These are phyloP conservation scores for Catostylus mosaicus DNA, from an alignment of 30 jellyfish, hydroid and myxozoan genomes.

Conservation along the genomic window DNA sequence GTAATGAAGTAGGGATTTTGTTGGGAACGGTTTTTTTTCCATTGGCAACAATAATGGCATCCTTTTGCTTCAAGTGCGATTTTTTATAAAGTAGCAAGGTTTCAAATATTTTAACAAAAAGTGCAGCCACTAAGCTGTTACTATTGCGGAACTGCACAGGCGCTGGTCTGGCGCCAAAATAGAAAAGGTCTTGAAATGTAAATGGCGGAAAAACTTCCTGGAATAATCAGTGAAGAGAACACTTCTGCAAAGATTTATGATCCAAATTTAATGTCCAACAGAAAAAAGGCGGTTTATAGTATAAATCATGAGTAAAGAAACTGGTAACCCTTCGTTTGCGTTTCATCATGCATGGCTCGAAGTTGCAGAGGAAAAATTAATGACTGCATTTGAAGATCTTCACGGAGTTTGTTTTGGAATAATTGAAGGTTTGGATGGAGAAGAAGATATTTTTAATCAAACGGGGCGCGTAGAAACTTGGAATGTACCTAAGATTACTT, in stretches of 20 bases:
- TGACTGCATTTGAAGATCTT: slow-evolving; percentile 4
- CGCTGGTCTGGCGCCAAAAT: not conserved
- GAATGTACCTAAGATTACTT: too few species aligned
- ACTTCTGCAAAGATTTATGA: too few species aligned
- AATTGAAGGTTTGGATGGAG: slow-evolving; percentile 1
- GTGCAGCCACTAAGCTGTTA: not conserved
- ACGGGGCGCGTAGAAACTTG: too few species aligned
- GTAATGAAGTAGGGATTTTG: too few species aligned
- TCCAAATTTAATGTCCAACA: not conserved
- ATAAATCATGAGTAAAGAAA: not conserved
- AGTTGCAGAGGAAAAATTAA: slow-evolving; percentile 7
- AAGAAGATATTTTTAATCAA: too few species aligned
- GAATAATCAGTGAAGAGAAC: not conserved
- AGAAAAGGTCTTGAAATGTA: not conserved
- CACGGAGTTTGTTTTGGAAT: not conserved
- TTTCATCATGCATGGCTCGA: slow-evolving; percentile 15
- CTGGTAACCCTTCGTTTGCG: not conserved
- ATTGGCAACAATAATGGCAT: too few species aligned
- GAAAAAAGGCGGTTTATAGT: too few species aligned
- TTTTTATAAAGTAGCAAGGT: too few species aligned
- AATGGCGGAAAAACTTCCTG: not conserved
- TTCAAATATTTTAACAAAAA: slow-evolving; percentile 5
- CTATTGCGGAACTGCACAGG: not conserved
- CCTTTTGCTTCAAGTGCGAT: too few species aligned
- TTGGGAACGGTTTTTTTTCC: too few species aligned